Evolutionary conservation across 2,113 vertebrate genomes (phyloP).

Genomic region (Oxyruncus cristatus): DNA sequence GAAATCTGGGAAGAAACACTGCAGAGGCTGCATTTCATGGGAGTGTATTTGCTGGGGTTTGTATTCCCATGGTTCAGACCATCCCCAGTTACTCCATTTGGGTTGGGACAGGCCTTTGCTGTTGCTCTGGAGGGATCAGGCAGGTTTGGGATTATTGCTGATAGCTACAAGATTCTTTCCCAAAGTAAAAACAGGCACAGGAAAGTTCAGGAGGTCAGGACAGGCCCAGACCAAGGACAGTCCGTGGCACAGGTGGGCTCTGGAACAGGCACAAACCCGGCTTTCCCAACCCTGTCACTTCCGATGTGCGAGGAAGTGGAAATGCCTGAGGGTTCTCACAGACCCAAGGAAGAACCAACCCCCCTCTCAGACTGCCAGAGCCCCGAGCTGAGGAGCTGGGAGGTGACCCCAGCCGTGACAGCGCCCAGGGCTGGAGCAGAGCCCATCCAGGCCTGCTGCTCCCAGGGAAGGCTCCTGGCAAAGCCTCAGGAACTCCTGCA

Average conservation of each 20-base stretch:
- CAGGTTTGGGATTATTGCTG: not conserved
- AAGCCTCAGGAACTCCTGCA: not conserved
- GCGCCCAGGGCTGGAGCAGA: not conserved
- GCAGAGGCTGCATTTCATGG: not conserved
- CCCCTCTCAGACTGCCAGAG: not conserved
- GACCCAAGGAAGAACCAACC: not conserved
- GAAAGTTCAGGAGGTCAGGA: not conserved
- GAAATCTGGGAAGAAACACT: not conserved
- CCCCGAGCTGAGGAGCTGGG: not conserved
- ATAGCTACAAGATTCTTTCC: not conserved
- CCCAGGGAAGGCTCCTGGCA: not conserved
- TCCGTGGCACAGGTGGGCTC: not conserved
- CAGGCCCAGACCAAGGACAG: not conserved
- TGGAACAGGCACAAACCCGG: not conserved
- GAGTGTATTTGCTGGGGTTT: not conserved
- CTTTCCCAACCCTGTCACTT: not conserved
- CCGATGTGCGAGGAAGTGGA: not conserved
- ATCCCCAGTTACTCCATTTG: not conserved
- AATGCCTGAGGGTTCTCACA: not conserved
- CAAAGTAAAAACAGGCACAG: not conserved
- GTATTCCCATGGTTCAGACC: not conserved
- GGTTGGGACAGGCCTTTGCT: not conserved
- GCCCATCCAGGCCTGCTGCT: not conserved
- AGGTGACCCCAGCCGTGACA: not conserved
- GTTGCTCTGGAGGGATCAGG: not conserved